Conservation (phyloP, 2,888 invertebrate species). For the Nemurella pictetii region DNA sequence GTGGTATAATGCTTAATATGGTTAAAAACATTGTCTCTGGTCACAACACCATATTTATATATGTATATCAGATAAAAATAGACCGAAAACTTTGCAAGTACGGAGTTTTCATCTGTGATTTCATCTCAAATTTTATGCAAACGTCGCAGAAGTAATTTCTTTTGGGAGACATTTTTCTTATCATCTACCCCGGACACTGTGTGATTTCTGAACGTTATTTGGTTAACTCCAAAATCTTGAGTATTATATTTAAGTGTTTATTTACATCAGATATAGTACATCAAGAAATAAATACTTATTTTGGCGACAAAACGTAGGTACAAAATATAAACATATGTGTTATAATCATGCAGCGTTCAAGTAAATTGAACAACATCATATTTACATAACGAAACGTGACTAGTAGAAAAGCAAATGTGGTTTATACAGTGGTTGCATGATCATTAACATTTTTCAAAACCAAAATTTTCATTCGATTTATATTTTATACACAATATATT, state of each 20-base stretch:
- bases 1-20: no score
- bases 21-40: no score
- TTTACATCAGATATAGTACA: slow-evolving; percentile 24
- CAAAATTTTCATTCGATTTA: background rate
- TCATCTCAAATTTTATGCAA: no score
- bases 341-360: background rate
- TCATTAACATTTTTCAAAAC: background rate
- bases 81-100: no score
- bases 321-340: slow-evolving; percentile 21
- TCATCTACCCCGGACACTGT: no score
- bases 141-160: no score
- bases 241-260: slow-evolving; percentile 2
- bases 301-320: slow-evolving; percentile 27
- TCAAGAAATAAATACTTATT: slow-evolving; percentile 27
- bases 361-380: background rate
- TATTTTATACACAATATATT: background rate
- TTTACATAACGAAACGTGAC: slow-evolving; percentile 8
- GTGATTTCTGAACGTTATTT: no score
- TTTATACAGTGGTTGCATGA: background rate
- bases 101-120: no score
- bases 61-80: no score
- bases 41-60: no score
- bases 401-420: slow-evolving; percentile 14
- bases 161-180: no score
- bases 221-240: background rate